These are phyloP conservation scores for Halictus ligatus DNA, from an alignment of 2,888 invertebrate genomes.

Conservation along the genomic window DNA sequence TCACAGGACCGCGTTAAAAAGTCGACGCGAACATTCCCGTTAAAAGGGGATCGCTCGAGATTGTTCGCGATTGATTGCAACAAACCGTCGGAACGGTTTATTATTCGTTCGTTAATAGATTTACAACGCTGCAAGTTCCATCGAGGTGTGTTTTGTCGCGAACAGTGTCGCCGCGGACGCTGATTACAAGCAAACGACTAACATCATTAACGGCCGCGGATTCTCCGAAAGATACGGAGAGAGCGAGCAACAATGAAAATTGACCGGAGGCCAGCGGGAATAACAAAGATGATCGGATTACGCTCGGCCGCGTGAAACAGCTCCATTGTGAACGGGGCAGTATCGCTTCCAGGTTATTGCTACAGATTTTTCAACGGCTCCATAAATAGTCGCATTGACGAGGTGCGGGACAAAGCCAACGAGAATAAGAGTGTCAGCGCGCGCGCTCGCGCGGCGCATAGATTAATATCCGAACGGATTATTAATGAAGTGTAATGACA, in stretches of 20 bases:
- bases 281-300: not conserved
- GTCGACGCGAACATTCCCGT: no score
- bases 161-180: not conserved
- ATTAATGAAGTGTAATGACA: slow-evolving; percentile 52
- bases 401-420: not conserved
- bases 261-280: not conserved
- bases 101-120: no score
- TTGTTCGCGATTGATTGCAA: no score
- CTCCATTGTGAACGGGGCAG: not conserved
- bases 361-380: not conserved
- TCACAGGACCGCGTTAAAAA: no score
- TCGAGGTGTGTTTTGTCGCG: not conserved
- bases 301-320: not conserved
- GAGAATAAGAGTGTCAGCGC: slow-evolving; percentile 19
- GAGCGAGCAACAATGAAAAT: not conserved
- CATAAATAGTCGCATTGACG: not conserved
- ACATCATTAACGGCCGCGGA: not conserved
- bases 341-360: not conserved
- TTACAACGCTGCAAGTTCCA: no score
- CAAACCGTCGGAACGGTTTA: not conserved
- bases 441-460: no score
- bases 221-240: not conserved
- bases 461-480: slow-evolving; percentile 33
- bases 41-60: no score
- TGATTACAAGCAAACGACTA: no score